Evolutionary conservation across 2,888 invertebrate genomes (phyloP), one percentile per base, ranked within the genome.

Genomic region (Smittia sp.): DNA sequence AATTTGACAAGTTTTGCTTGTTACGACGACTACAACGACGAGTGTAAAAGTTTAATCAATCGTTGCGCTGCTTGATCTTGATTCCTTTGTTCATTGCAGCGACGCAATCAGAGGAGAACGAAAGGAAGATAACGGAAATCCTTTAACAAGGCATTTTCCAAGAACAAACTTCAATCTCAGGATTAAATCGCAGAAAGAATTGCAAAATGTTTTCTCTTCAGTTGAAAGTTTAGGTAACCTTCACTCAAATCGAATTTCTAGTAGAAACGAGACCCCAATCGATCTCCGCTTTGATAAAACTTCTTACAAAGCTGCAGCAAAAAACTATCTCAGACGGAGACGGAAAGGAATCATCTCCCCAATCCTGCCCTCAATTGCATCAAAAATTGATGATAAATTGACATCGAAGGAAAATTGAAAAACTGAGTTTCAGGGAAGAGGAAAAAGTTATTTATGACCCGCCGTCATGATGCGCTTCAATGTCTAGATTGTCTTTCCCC

Each of bases 331-430:
- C 4, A 32, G 32, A 32, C 4, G 9, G 9, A 32, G 3, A 3
- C 9, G 32, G 4, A 32, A 32, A 32, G 32, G 9, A 32, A 32
- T 32, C 32, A 32, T 32, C 32, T 32, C 32, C 32, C 9, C 32
- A 32, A 6, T 32, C 32, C 32, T 32, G 32, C 32, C 32, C 32
- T 11, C 46, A 13, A 46, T 46, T 46, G 46, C 46, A 46, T 46
- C 66, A 66, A 15, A 32, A 38, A 32, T 66, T 18, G 66, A 66
- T 66, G 66, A 66, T 66, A 66, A 66, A 66, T 66, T 66, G 66
- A 32, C 66, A 66, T 66, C 38, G 32, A 38, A 66, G 20, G 38
- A n/a, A 38, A 38, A 15, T 32, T 2, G 11, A 38, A 66, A 66
- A 66, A 38, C 11, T 18, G n/a, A 52, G n/a, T 6, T 32, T 32